These are phyloP conservation scores for Bolinopsis microptera DNA, from an alignment of 37 sponge, comb jelly and placozoan genomes.

Conservation along the genomic window DNA sequence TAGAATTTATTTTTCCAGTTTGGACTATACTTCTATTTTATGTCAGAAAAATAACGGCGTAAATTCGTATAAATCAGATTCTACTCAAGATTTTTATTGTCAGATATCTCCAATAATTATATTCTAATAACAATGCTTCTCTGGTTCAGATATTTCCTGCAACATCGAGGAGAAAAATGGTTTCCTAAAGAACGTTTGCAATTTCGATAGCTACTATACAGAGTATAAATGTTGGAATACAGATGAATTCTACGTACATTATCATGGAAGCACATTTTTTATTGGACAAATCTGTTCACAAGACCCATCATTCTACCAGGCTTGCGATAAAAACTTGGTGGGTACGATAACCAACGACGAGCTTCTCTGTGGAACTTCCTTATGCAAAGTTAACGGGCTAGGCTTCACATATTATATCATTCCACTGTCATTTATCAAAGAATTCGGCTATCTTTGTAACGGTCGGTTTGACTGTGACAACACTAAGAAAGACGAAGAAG, in stretches of 20 bases:
- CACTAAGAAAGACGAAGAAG: neutral
- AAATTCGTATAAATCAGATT: too few species aligned
- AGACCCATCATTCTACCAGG: neutral
- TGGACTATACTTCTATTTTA: too few species aligned
- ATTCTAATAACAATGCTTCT: too few species aligned
- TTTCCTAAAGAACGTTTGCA: neutral
- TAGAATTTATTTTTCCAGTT: too few species aligned
- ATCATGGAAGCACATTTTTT: too few species aligned
- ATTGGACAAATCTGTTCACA: neutral
- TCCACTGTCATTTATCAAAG: neutral
- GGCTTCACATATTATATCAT: neutral
- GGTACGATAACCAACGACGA: neutral
- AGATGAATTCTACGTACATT: neutral
- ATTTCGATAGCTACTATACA: neutral
- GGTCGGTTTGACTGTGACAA: neutral
- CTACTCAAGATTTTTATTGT: too few species aligned
- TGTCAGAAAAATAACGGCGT: too few species aligned
- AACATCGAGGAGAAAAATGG: neutral
- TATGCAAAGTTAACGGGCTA: neutral
- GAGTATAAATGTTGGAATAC: neutral
- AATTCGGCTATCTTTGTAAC: neutral
- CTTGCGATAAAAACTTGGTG: neutral
- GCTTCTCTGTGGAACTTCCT: neutral
- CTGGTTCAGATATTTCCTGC: too few species aligned
- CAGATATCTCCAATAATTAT: too few species aligned